Evolutionary conservation across 1,140 invertebrate genomes (phyloP).

Genomic region (Pachypsylla venusta): DNA sequence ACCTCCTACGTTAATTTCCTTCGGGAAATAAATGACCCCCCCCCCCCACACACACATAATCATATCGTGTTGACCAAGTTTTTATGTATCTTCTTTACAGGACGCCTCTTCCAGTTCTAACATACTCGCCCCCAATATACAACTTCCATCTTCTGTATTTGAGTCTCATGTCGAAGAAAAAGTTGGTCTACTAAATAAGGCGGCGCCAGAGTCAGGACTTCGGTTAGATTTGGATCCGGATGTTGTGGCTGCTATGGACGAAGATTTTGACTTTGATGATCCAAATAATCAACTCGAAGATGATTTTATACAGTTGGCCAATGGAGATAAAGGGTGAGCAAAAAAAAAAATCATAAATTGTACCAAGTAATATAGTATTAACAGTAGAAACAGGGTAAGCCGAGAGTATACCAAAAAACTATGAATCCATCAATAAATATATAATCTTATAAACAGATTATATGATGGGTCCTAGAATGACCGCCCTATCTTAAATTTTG

Average conservation of each 20-base stretch:
- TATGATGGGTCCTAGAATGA: too few species aligned
- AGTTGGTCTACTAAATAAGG: constrained; percentile 77
- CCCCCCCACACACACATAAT: too few species aligned
- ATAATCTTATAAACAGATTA: too few species aligned
- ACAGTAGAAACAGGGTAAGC: constrained; percentile 32
- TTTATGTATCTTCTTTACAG: too few species aligned
- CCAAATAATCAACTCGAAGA: constrained; percentile 76
- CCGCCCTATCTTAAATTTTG: too few species aligned
- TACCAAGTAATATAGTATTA: constrained; percentile 20
- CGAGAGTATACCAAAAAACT: constrained; percentile 16
- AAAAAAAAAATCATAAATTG: constrained; percentile 16
- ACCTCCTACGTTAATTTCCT: too few species aligned
- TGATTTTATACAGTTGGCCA: constrained; percentile 71
- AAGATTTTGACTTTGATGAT: constrained; percentile 75
- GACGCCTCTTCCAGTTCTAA: too few species aligned
- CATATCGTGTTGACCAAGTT: too few species aligned
- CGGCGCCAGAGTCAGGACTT: constrained; percentile 54
- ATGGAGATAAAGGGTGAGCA: constrained; percentile 37
- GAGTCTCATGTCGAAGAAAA: constrained; percentile 75
- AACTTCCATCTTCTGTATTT: constrained; percentile 78
- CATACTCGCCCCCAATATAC: background rate
- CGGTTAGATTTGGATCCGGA: constrained; percentile 81
- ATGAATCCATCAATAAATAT: background rate
- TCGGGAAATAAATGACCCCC: too few species aligned
- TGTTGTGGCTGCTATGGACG: constrained; percentile 80